phyloP scores from a whole-genome alignment of 2,888 invertebrate genomes.

The Galeruca laticollis region DNA sequence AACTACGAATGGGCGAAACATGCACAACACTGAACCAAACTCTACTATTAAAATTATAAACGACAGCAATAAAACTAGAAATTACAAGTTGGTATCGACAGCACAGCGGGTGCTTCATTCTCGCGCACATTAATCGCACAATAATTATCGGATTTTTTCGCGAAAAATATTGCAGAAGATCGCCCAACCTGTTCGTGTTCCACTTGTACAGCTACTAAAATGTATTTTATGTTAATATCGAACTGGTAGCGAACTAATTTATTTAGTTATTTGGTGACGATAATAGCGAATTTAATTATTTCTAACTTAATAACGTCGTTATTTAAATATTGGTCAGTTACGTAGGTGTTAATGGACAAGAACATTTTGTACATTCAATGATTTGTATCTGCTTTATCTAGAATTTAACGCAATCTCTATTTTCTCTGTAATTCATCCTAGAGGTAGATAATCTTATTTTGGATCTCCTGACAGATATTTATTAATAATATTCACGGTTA shows the following conservation, averaged over 20 bases:
- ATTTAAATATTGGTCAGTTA: no score
- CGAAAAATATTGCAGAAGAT: constrained; percentile 48
- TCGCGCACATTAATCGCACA: constrained; percentile 63
- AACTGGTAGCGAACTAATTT: constrained; percentile 54
- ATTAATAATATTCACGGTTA: no score
- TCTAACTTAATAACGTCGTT: background rate
- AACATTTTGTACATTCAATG: no score
- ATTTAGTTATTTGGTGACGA: constrained; percentile 38
- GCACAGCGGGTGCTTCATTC: constrained; percentile 60
- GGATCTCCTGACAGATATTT: no score
- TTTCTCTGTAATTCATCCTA: no score
- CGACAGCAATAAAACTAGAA: constrained; percentile 63
- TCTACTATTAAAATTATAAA: constrained; percentile 65
- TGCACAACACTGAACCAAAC: constrained; percentile 60
- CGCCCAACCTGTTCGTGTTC: constrained; percentile 51
- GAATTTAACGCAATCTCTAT: no score
- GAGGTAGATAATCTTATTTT: no score
- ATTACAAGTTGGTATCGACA: constrained; percentile 64
- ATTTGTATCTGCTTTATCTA: no score
- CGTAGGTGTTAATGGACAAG: no score
- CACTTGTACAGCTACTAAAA: constrained; percentile 42
- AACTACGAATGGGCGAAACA: constrained; percentile 54
- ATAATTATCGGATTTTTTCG: constrained; percentile 61
- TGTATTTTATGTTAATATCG: constrained; percentile 55
- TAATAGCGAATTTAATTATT: constrained; percentile 35